These are phyloP conservation scores for Willowsia nigromaculata DNA, from an alignment of 2,888 invertebrate genomes.

Conservation along the genomic window DNA sequence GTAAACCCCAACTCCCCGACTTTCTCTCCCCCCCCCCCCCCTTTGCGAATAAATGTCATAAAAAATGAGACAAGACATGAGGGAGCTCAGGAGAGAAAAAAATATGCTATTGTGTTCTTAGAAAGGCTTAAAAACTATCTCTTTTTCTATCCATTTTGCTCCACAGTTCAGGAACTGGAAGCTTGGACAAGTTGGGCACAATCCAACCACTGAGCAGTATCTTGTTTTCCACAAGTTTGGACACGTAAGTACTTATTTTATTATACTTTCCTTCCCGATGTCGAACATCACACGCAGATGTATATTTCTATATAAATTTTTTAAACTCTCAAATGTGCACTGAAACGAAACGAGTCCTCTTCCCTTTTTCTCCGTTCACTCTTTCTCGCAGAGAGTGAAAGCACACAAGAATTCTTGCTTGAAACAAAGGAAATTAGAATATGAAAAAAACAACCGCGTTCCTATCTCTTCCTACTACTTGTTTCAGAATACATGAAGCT, in stretches of 20 bases:
- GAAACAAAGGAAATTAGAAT: too few relatives aligned
- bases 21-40: background rate
- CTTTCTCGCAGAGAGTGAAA: too few relatives aligned
- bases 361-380: too few relatives aligned
- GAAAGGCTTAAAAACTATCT: background rate
- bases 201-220: constrained; percentile 92
- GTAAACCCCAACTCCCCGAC: background rate
- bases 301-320: too few relatives aligned
- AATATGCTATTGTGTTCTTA: background rate
- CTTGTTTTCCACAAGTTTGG: constrained; percentile 94
- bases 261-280: background rate
- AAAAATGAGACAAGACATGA: background rate
- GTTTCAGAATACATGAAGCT: too few relatives aligned
- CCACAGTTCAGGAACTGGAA: constrained; percentile 89
- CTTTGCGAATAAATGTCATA: constrained; percentile 23
- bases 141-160: background rate
- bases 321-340: too few relatives aligned
- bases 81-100: background rate
- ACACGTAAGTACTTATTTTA: constrained; percentile 89
- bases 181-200: constrained; percentile 87
- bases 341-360: too few relatives aligned
- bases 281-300: background rate
- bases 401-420: too few relatives aligned
- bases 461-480: too few relatives aligned
- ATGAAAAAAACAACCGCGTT: too few relatives aligned